A percentile compares a stretch with the other conserved stretches of the same genome.
Evolutionary conservation across 2,888 invertebrate species (phyloP).

Genomic region (Hylaea fasciaria): DNA sequence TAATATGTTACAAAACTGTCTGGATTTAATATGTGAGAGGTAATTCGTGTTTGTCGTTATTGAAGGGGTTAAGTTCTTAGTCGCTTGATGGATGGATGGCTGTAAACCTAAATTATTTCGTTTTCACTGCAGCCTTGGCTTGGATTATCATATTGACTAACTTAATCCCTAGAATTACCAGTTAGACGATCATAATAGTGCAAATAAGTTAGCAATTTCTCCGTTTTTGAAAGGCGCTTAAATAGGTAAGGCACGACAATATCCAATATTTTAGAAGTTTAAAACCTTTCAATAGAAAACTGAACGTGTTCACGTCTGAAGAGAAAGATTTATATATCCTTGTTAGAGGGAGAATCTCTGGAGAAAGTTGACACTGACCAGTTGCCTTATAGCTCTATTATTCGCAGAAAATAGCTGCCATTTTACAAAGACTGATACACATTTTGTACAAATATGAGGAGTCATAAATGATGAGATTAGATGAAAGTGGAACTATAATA

Average conservation of each 20-base stretch:
- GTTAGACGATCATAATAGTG: too few species aligned
- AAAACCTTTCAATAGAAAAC: conserved; percentile 5
- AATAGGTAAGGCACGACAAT: background rate
- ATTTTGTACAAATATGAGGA: conserved; percentile 21
- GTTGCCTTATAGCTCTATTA: conserved; percentile 9
- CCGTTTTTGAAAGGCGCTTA: too few species aligned
- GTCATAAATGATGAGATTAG: conserved; percentile 18
- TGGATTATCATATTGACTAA: too few species aligned
- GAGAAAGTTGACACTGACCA: conserved; percentile 23
- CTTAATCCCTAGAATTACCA: too few species aligned
- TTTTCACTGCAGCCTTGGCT: too few species aligned
- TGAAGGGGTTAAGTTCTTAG: conserved; percentile 4
- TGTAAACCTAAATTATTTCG: background rate
- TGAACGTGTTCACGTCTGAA: background rate
- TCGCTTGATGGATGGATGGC: conserved; percentile 3
- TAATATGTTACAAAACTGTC: conserved; percentile 27
- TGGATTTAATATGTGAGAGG: conserved; percentile 13
- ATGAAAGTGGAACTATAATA: conserved; percentile 26
- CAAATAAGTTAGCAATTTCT: too few species aligned
- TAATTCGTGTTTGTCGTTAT: conserved; percentile 14
- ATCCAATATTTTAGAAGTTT: background rate
- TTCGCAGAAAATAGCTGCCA: conserved; percentile 17
- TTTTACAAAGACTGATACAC: conserved; percentile 16
- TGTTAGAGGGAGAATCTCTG: conserved; percentile 11
- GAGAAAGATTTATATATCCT: conserved; percentile 19